These are phyloP conservation scores for Heliconius himera DNA, from an alignment of 1,140 invertebrate species.

Conservation along the genomic window DNA sequence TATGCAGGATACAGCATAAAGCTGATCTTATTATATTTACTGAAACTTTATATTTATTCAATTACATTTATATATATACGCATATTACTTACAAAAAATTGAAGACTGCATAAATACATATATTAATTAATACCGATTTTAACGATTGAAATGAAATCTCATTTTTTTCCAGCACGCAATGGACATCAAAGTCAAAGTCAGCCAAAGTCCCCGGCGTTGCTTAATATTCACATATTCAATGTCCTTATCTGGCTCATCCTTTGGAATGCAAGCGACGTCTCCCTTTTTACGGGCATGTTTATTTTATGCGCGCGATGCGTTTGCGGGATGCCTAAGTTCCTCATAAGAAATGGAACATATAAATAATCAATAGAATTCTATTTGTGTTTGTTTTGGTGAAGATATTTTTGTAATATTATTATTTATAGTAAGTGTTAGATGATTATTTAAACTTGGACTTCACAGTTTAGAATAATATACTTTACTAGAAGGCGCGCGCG, in stretches of 20 bases:
- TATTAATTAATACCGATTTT: neutral
- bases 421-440: neutral
- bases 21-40: no score
- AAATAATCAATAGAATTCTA: slow-evolving; percentile 10
- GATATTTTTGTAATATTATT: slow-evolving; percentile 2
- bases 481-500: no score
- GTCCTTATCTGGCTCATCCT: slow-evolving; percentile 23
- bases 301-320: slow-evolving; percentile 16
- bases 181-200: neutral
- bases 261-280: slow-evolving; percentile 27
- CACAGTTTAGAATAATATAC: no score
- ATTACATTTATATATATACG: no score
- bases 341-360: slow-evolving; percentile 13
- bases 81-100: neutral
- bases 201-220: slow-evolving; percentile 16
- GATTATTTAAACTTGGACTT: no score
- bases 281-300: slow-evolving; percentile 5
- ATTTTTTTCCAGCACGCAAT: neutral
- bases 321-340: slow-evolving; percentile 3
- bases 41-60: no score
- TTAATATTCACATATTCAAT: slow-evolving; percentile 32
- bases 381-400: neutral
- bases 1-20: no score
- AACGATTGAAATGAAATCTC: neutral
- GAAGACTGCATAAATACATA: neutral